Conservation (phyloP, 53 echinoderm and acorn worm species). For the Zoroaster sp. region DNA sequence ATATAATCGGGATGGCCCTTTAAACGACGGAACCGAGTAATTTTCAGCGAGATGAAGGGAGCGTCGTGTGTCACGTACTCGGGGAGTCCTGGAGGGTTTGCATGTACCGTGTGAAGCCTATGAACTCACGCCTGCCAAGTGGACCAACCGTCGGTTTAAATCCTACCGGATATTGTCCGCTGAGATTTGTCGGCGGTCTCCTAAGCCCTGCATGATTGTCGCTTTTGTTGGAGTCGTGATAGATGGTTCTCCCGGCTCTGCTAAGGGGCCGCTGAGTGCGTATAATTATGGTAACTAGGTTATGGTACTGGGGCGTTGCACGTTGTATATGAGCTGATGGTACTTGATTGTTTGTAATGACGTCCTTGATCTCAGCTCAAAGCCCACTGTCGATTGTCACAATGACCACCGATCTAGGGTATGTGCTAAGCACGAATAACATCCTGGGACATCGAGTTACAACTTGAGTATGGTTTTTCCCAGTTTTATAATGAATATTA, state of each 20-base stretch:
- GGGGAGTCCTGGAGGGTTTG: not conserved
- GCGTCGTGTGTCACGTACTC: not conserved
- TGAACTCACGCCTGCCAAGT: not conserved
- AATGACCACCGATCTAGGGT: not conserved
- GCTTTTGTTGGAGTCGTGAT: not conserved
- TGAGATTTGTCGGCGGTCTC: slow-evolving; percentile 24
- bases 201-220: not conserved
- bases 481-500: too few species aligned
- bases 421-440: too few species aligned
- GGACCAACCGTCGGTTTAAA: not conserved
- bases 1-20: not conserved
- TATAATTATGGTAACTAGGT: not conserved
- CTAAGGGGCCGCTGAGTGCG: not conserved
- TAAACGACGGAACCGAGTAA: slow-evolving; percentile 5
- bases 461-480: too few species aligned
- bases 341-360: not conserved
- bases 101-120: not conserved
- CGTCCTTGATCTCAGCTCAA: not conserved
- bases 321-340: not conserved
- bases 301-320: not conserved
- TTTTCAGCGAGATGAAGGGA: not conserved
- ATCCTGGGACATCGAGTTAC: too few species aligned
- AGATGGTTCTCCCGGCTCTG: not conserved
- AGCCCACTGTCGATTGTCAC: not conserved
- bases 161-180: slow-evolving; percentile 45